These are phyloP conservation scores for Benthosema pterotum DNA, from an alignment of 2,797 vertebrate species.

Conservation along the genomic window DNA sequence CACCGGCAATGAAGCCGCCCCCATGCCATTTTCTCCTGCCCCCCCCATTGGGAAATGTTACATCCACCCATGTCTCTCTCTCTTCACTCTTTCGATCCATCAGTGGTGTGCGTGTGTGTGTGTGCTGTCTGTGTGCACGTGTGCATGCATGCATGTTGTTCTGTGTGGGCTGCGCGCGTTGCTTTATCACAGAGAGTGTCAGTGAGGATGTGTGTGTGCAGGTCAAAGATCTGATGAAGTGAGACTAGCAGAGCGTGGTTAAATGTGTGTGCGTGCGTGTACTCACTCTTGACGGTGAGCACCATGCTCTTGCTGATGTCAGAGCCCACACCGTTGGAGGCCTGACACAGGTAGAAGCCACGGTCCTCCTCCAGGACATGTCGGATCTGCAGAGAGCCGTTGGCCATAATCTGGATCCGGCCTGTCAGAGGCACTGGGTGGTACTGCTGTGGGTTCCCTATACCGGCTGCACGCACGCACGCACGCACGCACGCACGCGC, in stretches of 20 bases:
- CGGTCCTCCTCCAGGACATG: conserved; percentile 97
- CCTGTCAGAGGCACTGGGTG: conserved; percentile 96
- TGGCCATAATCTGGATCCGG: conserved; percentile 96
- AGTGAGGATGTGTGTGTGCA: conserved; percentile 23
- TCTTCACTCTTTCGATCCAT: conserved; percentile 48
- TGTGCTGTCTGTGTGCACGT: conserved; percentile 18
- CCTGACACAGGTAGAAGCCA: conserved; percentile 97
- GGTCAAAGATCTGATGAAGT: conserved; percentile 52
- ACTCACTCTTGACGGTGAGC: conserved; percentile 96
- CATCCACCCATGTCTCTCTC: too few species aligned
- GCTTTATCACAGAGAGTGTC: conserved; percentile 44
- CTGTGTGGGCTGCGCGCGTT: conserved; percentile 42
- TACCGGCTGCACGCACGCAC: conserved; percentile 71
- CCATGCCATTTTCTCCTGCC: too few species aligned
- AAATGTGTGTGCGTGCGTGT: conserved; percentile 14
- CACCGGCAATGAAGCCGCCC: too few species aligned
- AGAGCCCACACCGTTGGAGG: conserved; percentile 96
- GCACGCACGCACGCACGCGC: too few species aligned
- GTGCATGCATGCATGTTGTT: conserved; percentile 5
- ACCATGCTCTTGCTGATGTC: conserved; percentile 99
- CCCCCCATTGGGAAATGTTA: too few species aligned
- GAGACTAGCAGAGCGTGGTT: conserved; percentile 30
- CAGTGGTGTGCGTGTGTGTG: conserved; percentile 6
- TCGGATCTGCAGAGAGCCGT: conserved; percentile 94
- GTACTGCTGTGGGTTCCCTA: conserved; percentile 96